A percentile compares a stretch with the other conserved stretches of the same genome.
phyloP scores from a whole-genome alignment of 2,888 invertebrate genomes.

The Muschampia staudingeri region DNA sequence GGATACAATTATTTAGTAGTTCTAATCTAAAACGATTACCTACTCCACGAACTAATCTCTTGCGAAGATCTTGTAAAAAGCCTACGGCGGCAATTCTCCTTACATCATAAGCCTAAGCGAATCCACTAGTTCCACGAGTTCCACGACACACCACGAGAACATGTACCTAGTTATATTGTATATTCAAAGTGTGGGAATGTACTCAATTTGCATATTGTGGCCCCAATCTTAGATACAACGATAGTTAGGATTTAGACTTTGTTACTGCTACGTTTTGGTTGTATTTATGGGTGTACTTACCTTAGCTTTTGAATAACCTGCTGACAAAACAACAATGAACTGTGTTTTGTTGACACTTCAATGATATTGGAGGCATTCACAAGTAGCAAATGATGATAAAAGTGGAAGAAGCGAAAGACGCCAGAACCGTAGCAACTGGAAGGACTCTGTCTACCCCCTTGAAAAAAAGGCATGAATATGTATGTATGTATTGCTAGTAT shows the following conservation, averaged over 20 bases:
- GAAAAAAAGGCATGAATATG: too few relatives aligned
- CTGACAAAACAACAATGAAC: too few relatives aligned
- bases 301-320: not conserved
- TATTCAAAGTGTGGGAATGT: conserved; percentile 41
- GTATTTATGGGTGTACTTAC: not conserved
- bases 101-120: conserved; percentile 18
- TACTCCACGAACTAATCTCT: conserved; percentile 28
- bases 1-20: not conserved
- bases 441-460: too few relatives aligned
- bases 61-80: conserved; percentile 38
- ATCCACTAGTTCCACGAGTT: too few relatives aligned
- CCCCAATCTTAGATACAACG: conserved; percentile 41
- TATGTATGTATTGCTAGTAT: too few relatives aligned
- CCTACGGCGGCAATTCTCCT: conserved; percentile 23
- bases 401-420: too few relatives aligned
- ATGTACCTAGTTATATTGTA: conserved; percentile 23
- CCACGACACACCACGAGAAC: not conserved
- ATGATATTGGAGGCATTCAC: not conserved
- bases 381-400: not conserved
- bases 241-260: conserved; percentile 25
- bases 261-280: conserved; percentile 28
- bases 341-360: not conserved
- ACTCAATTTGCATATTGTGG: conserved; percentile 44
- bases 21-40: not conserved
- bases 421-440: too few relatives aligned